Base-by-base conservation (phyloP, 2,113 vertebrate species). In the Mustela lutreola region DNA sequence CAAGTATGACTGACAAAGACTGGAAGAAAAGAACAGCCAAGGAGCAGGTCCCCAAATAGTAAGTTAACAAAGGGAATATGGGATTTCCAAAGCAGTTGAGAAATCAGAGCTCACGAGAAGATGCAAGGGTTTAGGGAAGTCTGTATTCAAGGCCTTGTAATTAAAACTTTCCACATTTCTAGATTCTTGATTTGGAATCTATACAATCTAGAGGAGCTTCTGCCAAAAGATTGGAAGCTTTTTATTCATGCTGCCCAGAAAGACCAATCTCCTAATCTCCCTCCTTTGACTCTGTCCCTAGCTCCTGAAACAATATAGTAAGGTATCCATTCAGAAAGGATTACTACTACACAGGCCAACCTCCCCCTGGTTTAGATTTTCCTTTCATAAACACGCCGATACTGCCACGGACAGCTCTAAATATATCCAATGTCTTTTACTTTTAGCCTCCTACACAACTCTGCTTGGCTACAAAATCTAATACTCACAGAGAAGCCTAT, bases 151-250 rank as follows among this genome's bases (percentile, higher is more conserved):
- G 21, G 26, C 26, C 39, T 78, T 93, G 24, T 42, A 88, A 85
- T 94, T 75, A 76, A 73, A 95, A 67, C 79, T 95, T 94, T 15
- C 53, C 15, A 2, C 71, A 85, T 48, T 89, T 96, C 62, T 81
- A 94, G 82, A 93, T 79, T 81, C 83, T 85, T 92, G 45, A 95
- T 67, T 86, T 96, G 67, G 19, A 89, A 71, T 76, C 36, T 92
- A 50, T 67, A 33, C 45, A 75, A 89, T 50, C 70, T 82, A 75
- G 42, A 96, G 56, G 22, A 94, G 90, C 65, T 91, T 94, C 75
- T 94, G 45, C 62, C 62, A 92, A 92, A 65, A 39, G 70, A 94
- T 0, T 73, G 1, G 45, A 91, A 42, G 58, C 22, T 76, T 24
- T 67, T 95, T 65, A 95, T 39, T 92, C 39, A 89, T 5, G 4